phyloP scores from a whole-genome alignment of 92 coral and sea anemone genomes.

The Meandrina meandrites region DNA sequence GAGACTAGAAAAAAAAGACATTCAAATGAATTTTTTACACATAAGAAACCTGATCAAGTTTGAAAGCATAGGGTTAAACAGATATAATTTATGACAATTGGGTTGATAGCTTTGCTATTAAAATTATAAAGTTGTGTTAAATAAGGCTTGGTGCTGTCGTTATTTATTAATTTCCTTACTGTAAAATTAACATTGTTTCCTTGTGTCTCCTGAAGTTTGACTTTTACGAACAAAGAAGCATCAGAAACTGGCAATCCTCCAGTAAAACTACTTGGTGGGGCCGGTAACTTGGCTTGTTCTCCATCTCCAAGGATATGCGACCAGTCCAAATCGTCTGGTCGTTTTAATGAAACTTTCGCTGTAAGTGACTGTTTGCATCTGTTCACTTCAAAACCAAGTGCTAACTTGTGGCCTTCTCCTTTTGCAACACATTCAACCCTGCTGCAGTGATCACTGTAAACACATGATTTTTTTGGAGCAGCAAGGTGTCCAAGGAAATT shows the following conservation, averaged over 20 bases:
- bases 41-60: too few species aligned
- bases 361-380: background rate
- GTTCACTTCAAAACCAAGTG: background rate
- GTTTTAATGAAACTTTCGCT: background rate
- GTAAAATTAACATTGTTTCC: constrained; percentile 10
- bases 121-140: too few species aligned
- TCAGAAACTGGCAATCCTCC: constrained; percentile 6
- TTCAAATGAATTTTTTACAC: too few species aligned
- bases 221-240: constrained; percentile 5
- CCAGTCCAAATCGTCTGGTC: constrained; percentile 7
- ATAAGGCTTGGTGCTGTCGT: too few species aligned
- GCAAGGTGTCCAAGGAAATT: background rate
- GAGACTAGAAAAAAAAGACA: too few species aligned
- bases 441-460: constrained; percentile 15
- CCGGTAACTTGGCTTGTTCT: constrained; percentile 16
- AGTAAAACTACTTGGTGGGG: background rate
- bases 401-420: background rate
- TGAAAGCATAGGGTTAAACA: too few species aligned
- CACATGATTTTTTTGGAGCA: background rate
- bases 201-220: background rate
- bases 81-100: too few species aligned
- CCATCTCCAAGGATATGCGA: constrained; percentile 16
- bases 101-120: too few species aligned
- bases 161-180: background rate
- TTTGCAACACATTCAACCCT: background rate